phyloP scores from a whole-genome alignment of 1,140 invertebrate genomes.

The Pygmarrhopalites habei region DNA sequence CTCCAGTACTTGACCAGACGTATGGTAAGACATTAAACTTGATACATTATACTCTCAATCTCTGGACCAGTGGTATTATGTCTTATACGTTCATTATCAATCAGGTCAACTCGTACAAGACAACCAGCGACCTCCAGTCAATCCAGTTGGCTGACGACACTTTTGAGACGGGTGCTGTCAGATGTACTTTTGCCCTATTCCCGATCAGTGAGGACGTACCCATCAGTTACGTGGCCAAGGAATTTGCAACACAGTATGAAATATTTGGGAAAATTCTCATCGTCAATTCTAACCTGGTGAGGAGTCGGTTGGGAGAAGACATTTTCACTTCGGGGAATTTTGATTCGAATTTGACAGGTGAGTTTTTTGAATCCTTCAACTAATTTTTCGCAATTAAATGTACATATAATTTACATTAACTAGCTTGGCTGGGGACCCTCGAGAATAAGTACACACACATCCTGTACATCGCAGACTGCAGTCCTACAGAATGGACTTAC shows the following conservation, averaged over 20 bases:
- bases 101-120: background rate
- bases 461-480: constrained; percentile 19
- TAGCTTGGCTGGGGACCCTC: background rate
- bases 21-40: constrained; percentile 8
- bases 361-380: too few species aligned
- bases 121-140: too few species aligned
- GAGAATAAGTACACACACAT: constrained; percentile 15
- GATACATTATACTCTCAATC: background rate
- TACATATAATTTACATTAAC: too few species aligned
- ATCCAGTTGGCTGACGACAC: too few species aligned
- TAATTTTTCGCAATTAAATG: too few species aligned
- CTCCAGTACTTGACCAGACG: constrained; percentile 18
- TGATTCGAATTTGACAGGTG: background rate
- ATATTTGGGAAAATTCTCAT: background rate
- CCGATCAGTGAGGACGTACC: background rate
- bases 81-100: too few species aligned
- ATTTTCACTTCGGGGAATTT: background rate
- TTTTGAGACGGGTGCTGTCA: background rate
- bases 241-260: background rate
- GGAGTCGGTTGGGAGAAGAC: background rate
- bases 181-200: background rate
- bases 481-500: constrained; percentile 5
- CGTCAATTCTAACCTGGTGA: background rate
- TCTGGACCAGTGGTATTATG: too few species aligned
- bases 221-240: constrained; percentile 1